A percentile compares a stretch with the other conserved stretches of the same genome.
These are phyloP conservation scores for Apodemia hepburni DNA, from an alignment of 2,888 invertebrate species.

Conservation along the genomic window DNA sequence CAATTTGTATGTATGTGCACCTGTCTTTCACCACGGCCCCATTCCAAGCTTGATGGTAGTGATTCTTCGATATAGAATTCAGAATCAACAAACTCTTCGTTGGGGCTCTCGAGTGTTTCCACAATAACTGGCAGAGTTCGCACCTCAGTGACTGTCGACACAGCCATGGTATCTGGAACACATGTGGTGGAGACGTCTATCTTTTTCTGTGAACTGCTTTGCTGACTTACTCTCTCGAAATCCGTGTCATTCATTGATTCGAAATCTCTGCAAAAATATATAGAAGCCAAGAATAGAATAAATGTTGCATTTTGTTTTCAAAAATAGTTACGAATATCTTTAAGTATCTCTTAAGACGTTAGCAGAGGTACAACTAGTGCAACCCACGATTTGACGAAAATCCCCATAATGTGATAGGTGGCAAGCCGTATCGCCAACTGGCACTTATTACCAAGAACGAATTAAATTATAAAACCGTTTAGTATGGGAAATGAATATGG, in stretches of 20 bases:
- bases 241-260: constrained; percentile 92
- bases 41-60: constrained; percentile 90
- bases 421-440: no score
- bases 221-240: constrained; percentile 87
- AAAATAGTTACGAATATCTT: no score
- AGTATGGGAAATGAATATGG: no score
- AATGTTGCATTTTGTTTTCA: no score
- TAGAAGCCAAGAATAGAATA: background rate
- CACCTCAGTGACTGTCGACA: constrained; percentile 81
- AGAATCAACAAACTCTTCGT: constrained; percentile 86
- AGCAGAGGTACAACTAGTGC: no score
- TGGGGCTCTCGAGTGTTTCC: constrained; percentile 37
- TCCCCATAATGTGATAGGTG: no score
- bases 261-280: constrained; percentile 78
- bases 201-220: constrained; percentile 71
- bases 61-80: constrained; percentile 95
- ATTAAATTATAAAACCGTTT: no score
- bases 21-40: constrained; percentile 77
- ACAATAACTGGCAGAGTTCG: constrained; percentile 51
- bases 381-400: no score
- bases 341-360: no score
- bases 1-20: constrained; percentile 49
- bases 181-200: constrained; percentile 62
- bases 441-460: no score
- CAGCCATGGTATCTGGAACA: constrained; percentile 72